Base-by-base conservation (phyloP, 2,888 invertebrate genomes). In the Acrobasis suavella region DNA sequence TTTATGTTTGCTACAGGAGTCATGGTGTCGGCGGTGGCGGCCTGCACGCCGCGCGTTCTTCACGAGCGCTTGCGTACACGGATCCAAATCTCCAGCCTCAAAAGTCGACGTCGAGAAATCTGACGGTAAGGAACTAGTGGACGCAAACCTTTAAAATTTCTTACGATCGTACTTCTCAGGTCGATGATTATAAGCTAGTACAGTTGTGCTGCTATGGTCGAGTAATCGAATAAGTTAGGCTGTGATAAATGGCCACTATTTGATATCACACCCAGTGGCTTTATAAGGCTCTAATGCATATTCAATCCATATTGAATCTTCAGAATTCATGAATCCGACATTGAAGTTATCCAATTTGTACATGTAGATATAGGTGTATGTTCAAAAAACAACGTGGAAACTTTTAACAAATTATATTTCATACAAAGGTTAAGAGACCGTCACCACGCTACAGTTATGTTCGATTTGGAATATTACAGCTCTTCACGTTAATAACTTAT, bases 11-110 rank as follows among this genome's bases (percentile, higher is more conserved):
- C 59, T 83, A 42, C 82, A 95, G 95, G 94, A 94, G 87, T 94
- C 94, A 65, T 94, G 95, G 94, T 94, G 94, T 83, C 91, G 94
- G 68, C 89, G 94, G 72, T 94, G 93, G 93, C 92, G 93, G 85
- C 89, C 92, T 63, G 77, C 84, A 65, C 91, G 92, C 60, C 89
- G 93, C 60, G 79, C 86, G 16, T 84, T 89, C 82, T 87, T 82
- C 78, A 91, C 92, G 76, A 86, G 85, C 72, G 84, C 78, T 67
- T 90, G 91, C 74, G 81, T 73, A 67, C 89, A 89, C 67, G 89
- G 88, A 75, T 87, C 88, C 66, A 91, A 91, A 85, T 65, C 80
- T 52, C 60, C 82, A 67, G 81, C 89, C 58, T 77, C 86, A 73
- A 91, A 91, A 86, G 77, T 90, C 72, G 88, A 90, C 59, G 77